phyloP scores from a whole-genome alignment of 2,797 vertebrate genomes.

The Naso thynnoides region DNA sequence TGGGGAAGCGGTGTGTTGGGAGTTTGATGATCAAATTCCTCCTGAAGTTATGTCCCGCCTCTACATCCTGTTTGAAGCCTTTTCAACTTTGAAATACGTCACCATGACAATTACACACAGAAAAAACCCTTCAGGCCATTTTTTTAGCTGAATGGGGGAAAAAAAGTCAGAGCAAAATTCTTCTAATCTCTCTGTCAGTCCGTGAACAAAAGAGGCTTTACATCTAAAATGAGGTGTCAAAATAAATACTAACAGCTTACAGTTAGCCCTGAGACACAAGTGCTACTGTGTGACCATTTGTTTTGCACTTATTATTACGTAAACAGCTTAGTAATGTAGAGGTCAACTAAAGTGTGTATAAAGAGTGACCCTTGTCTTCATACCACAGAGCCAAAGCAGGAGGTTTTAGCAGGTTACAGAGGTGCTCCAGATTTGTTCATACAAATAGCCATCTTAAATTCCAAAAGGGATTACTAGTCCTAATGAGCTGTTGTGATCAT shows the following conservation, averaged over 20 bases:
- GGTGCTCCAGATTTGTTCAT: conserved; percentile 51
- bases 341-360: conserved; percentile 46
- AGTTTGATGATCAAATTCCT: too few relatives aligned
- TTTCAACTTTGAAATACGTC: too few relatives aligned
- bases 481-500: conserved; percentile 66
- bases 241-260: conserved; percentile 14
- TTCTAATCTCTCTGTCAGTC: neutral
- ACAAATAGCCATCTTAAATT: conserved; percentile 63
- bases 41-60: too few relatives aligned
- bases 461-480: conserved; percentile 58
- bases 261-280: conserved; percentile 6
- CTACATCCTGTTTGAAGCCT: too few relatives aligned
- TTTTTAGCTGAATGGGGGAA: too few relatives aligned
- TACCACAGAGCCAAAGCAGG: conserved; percentile 49
- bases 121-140: too few relatives aligned
- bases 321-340: conserved; percentile 56
- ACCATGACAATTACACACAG: too few relatives aligned
- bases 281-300: conserved; percentile 36
- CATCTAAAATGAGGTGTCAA: conserved; percentile 22
- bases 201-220: conserved; percentile 9
- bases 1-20: too few relatives aligned
- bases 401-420: conserved; percentile 45
- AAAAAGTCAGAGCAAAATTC: neutral
- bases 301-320: conserved; percentile 42
- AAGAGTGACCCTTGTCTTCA: conserved; percentile 53